Conservation (phyloP, 2,888 invertebrate genomes). For the Hypomecis atomaria region DNA sequence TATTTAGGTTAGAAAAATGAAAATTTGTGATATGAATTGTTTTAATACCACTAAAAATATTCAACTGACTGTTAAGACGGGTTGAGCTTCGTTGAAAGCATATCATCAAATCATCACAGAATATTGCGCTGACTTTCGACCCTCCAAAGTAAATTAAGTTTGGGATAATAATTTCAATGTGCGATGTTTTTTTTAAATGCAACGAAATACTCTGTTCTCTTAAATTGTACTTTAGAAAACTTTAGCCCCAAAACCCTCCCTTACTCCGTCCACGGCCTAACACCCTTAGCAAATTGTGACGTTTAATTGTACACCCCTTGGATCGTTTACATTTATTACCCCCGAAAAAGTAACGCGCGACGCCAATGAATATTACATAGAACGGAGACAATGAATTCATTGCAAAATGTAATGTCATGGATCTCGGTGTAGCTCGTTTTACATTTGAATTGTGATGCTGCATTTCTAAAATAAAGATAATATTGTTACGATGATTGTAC, state of each 20-base stretch:
- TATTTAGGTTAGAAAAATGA: no score
- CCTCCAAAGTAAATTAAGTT: no score
- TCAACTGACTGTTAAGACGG: no score
- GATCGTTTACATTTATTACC: conserved; percentile 71
- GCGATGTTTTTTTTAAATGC: no score
- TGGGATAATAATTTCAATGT: no score
- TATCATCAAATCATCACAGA: no score
- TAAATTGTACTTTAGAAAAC: background rate
- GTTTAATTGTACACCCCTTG: conserved; percentile 63
- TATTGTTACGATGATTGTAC: background rate
- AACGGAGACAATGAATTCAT: conserved; percentile 43
- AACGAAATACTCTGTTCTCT: no score
- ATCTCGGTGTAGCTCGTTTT: conserved; percentile 12
- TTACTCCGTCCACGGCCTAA: conserved; percentile 16
- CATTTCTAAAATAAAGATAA: conserved; percentile 6
- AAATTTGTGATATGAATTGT: no score
- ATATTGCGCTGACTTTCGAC: no score
- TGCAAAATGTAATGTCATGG: conserved; percentile 38
- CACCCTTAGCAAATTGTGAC: conserved; percentile 60
- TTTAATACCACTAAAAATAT: no score
- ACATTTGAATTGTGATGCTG: conserved; percentile 8
- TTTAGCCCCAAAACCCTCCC: conserved; percentile 8
- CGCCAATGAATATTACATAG: conserved; percentile 51
- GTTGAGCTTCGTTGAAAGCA: no score
- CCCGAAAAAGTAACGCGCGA: conserved; percentile 57